Conservation (phyloP, 2,888 invertebrate species). For the Coronaproctus castanopsis region DNA sequence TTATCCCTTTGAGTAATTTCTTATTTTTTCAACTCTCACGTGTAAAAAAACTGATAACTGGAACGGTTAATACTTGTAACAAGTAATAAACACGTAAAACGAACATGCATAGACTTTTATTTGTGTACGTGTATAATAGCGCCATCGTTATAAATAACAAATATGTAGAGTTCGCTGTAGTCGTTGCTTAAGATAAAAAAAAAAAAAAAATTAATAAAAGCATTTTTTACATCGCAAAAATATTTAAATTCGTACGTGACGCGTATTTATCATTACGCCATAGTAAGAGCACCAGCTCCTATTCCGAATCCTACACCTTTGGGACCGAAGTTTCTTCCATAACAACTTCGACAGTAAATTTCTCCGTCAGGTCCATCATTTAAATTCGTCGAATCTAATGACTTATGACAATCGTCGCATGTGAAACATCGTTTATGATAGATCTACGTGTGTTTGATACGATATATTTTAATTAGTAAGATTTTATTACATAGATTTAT, state of each 20-base stretch:
- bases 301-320: constrained; percentile 77
- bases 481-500: too few relatives aligned
- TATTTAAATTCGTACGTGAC: not conserved
- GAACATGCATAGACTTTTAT: too few relatives aligned
- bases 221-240: not conserved
- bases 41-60: too few relatives aligned
- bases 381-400: constrained; percentile 71
- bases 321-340: constrained; percentile 67
- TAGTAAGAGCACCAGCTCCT: constrained; percentile 75
- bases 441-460: constrained; percentile 30
- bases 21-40: too few relatives aligned
- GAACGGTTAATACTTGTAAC: too few relatives aligned
- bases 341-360: constrained; percentile 81
- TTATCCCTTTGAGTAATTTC: too few relatives aligned
- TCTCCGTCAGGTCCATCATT: constrained; percentile 83
- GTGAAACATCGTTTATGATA: constrained; percentile 91
- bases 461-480: too few relatives aligned
- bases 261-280: constrained; percentile 55
- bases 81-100: too few relatives aligned
- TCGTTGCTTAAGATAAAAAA: too few relatives aligned
- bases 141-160: too few relatives aligned
- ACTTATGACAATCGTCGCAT: constrained; percentile 69
- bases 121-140: too few relatives aligned
- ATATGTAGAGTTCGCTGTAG: too few relatives aligned
- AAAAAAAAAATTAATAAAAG: not conserved